Evolutionary conservation across 2,797 vertebrate species (phyloP).

Genomic region (Coranthus polyacanthus): DNA sequence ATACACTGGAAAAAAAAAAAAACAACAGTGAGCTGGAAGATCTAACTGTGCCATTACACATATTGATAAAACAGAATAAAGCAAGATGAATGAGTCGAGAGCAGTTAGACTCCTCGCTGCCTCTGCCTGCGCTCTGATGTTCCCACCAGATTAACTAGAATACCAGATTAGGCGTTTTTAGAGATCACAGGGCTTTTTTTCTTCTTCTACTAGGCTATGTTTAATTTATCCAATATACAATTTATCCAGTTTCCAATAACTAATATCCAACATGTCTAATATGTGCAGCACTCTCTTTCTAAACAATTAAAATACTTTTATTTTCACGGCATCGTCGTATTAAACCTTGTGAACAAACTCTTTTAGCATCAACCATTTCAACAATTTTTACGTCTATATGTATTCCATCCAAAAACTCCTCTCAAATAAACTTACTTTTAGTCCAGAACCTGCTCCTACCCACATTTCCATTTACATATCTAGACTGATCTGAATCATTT

Average conservation of each 20-base stretch:
- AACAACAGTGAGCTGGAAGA: conserved; percentile 25
- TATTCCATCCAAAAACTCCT: background rate
- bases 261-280: no score
- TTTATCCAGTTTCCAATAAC: background rate
- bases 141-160: conserved; percentile 11
- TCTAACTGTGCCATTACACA: conserved; percentile 28
- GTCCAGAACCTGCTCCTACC: no score
- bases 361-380: background rate
- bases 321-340: no score
- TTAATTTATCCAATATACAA: conserved; percentile 9
- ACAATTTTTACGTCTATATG: no score
- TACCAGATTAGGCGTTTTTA: conserved; percentile 13
- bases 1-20: background rate
- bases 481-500: conserved; percentile 17
- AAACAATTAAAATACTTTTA: no score
- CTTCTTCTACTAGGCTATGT: conserved; percentile 18
- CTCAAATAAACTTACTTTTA: no score
- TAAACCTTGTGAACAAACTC: no score
- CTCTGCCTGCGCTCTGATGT: conserved; percentile 6
- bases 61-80: conserved; percentile 16
- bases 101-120: conserved; percentile 6
- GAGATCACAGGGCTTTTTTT: background rate
- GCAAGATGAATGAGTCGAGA: conserved; percentile 11
- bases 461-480: conserved; percentile 13
- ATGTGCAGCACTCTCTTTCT: no score